A percentile compares a stretch with the other conserved stretches of the same genome.
Conservation (phyloP, 2,888 invertebrate species). For the Marasmarcha lunaedactyla region DNA sequence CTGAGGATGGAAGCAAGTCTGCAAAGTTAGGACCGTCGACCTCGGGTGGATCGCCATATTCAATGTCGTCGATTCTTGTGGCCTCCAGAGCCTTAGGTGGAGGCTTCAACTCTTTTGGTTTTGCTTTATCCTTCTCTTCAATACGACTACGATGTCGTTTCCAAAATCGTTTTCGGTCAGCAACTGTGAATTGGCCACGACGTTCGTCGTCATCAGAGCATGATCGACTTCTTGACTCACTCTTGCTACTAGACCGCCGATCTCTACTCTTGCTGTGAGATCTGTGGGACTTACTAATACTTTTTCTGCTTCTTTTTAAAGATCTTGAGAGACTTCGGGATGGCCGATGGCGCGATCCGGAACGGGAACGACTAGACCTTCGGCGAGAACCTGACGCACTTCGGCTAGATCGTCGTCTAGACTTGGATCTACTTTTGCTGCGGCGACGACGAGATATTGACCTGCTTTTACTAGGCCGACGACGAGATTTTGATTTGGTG, state of each 20-base stretch:
- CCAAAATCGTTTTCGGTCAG: conserved; percentile 58
- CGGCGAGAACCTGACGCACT: background rate
- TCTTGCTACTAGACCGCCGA: conserved; percentile 31
- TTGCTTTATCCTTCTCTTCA: conserved; percentile 34
- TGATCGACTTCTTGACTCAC: conserved; percentile 32
- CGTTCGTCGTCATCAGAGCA: conserved; percentile 44
- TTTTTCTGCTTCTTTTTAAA: conserved; percentile 15
- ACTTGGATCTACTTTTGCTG: background rate
- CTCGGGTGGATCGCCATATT: conserved; percentile 58
- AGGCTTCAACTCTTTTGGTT: conserved; percentile 45
- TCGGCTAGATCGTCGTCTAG: background rate
- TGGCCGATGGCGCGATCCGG: background rate
- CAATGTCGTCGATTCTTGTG: conserved; percentile 39
- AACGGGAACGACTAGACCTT: background rate
- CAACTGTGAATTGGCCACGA: conserved; percentile 58
- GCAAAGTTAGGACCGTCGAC: conserved; percentile 59
- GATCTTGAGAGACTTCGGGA: background rate
- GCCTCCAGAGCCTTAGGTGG: conserved; percentile 51
- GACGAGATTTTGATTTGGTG: conserved; percentile 17
- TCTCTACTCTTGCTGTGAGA: conserved; percentile 21
- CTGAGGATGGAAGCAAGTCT: conserved; percentile 35
- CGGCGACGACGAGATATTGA: background rate
- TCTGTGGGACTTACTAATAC: conserved; percentile 24
- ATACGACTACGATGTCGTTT: conserved; percentile 44
- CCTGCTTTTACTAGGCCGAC: background rate